Evolutionary conservation across 2,888 invertebrate species (phyloP), one percentile per base, ranked within the genome.

Genomic region (Tholera decimalis): DNA sequence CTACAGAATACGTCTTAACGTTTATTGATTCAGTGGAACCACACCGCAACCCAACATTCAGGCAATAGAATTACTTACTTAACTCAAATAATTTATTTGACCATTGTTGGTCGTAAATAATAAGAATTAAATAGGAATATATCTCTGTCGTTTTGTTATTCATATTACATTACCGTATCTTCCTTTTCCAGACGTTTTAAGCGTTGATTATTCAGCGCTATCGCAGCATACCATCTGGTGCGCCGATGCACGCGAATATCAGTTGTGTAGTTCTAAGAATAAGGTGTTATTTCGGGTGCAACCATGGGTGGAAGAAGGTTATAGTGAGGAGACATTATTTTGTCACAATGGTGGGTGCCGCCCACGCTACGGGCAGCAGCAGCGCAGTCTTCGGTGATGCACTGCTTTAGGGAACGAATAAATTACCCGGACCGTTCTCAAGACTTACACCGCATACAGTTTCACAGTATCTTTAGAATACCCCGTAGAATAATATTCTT

Each of bases 141-240:
- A 92, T 93, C 93, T 93, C 90, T 91, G 92, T 93, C 93, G 93
- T 93, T 94, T 95, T 94, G 93, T 93, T 95, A 95, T 95, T 95
- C 95, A 95, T 95, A 94, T 94, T 91, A 92, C 93, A 93, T 95
- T 95, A 93, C 93, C 91, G 93, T 94, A 95, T 95, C 94, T 94
- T 95, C 93, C 94, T 93, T 94, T 94, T 94, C 93, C 92, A 94
- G 94, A 93, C 94, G 93, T 94, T 95, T 93, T 93, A 94, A 94
- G 93, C 93, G 95, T 95, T 95, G 95, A 95, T 95, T 95, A 95
- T 95, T 94, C 94, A 93, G 92, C 91, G 91, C 89, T 94, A 95
- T 95, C 94, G 86, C 84, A 80, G 84, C 84, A 88, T 88, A 91
- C 92, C 95, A 95, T 95, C 95, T 95, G 94, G 85, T 88, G 73